Percentiles rank a stretch among this genome's conserved stretches.
Evolutionary conservation across 2,113 vertebrate species (phyloP).

Genomic region (Probosciger aterrimus): DNA sequence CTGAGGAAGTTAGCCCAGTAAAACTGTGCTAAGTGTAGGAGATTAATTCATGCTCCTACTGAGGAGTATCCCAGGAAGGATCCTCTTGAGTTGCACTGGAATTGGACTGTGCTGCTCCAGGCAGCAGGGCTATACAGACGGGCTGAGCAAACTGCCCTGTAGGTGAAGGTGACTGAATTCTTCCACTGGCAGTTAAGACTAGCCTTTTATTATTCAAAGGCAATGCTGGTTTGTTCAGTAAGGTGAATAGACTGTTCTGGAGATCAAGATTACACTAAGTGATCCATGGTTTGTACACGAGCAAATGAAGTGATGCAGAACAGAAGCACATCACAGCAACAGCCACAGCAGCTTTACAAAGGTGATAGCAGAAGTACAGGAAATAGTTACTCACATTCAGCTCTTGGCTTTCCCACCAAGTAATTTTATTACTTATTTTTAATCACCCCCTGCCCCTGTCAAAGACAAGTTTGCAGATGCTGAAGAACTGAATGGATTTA

Average conservation of each 20-base stretch:
- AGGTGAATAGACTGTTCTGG: neutral
- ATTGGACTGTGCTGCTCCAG: neutral
- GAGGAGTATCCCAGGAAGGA: neutral
- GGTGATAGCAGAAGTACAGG: neutral
- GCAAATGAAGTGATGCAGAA: neutral
- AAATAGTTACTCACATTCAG: neutral
- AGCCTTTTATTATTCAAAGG: neutral
- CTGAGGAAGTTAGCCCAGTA: neutral
- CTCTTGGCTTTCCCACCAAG: neutral
- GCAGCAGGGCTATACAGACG: neutral
- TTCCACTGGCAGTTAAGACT: neutral
- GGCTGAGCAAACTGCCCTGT: neutral
- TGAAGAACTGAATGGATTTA: neutral
- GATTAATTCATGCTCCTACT: neutral
- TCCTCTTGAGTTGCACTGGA: neutral
- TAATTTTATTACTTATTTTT: neutral
- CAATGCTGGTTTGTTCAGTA: neutral
- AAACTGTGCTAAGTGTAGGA: neutral
- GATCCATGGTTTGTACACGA: neutral
- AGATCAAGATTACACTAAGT: neutral
- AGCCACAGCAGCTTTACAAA: neutral
- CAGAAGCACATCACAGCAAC: neutral
- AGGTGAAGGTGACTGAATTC: neutral
- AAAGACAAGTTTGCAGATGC: neutral
- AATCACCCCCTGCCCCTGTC: fast-evolving